A percentile compares a stretch with the other conserved stretches of the same genome.
Conservation (phyloP, 2,113 vertebrate genomes). For the Grammomys dolichurus region DNA sequence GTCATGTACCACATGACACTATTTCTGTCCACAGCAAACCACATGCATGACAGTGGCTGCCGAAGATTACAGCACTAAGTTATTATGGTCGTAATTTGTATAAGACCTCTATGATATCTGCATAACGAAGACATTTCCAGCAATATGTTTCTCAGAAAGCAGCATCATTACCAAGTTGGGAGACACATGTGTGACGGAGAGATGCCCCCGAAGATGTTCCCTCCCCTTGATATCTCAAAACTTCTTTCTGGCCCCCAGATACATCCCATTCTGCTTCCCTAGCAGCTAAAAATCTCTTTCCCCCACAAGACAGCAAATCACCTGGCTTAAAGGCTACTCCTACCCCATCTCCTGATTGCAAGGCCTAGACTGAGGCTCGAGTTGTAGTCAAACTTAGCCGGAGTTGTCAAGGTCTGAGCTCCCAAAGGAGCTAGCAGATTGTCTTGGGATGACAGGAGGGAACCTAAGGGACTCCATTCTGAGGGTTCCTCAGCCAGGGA, state of each 20-base stretch:
- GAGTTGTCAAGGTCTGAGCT: background rate
- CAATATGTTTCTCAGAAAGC: background rate
- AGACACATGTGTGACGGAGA: background rate
- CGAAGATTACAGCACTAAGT: background rate
- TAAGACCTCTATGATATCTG: background rate
- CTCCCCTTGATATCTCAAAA: background rate
- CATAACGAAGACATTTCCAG: background rate
- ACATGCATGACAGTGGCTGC: background rate
- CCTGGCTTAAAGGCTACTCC: background rate
- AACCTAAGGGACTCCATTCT: background rate
- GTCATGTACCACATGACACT: background rate
- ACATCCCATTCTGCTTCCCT: background rate
- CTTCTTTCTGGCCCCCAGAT: background rate
- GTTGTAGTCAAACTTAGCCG: background rate
- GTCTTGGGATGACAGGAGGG: background rate
- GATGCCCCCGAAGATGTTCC: background rate
- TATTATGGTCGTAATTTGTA: background rate
- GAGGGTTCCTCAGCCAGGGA: background rate
- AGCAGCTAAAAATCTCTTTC: slow-evolving; percentile 39
- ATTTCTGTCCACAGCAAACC: background rate
- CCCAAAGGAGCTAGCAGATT: background rate
- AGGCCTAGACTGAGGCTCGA: background rate
- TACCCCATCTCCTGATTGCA: background rate
- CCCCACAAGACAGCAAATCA: background rate
- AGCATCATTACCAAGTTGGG: background rate